Base-by-base conservation (phyloP, 2,888 invertebrate species). In the Synergus japonicus region DNA sequence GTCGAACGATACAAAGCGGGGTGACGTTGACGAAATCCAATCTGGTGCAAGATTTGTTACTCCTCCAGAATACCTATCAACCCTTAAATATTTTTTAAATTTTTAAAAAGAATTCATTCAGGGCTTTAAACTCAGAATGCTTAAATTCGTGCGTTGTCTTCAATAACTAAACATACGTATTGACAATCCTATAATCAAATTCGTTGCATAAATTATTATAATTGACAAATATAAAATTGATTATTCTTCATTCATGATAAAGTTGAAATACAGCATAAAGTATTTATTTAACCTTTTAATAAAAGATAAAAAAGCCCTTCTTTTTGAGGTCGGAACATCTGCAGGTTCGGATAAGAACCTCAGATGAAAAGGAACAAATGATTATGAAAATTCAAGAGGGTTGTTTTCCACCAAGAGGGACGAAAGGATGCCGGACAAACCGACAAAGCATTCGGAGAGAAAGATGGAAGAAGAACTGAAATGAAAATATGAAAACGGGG, bases 401-500 rank as follows among this genome's bases (percentile, higher is more conserved):
- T 80, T 78, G 82, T 29, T 60, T 43, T 18, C n/a, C 13, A 10
- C 4, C 22, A 54, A 76, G 69, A 78, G 76, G 81, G 77, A 76
- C 58, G 69, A 77, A 83, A 77, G 76, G 44, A 76, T 67, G 81
- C 80, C 83, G 85, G 82, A 29, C 29, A 29, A 29, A 29, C 29
- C 29, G 84, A 78, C 83, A 78, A 82, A 81, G 78, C 80, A 82
- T 83, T 82, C 79, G 49, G 81, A 83, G 81, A 85, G 82, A 81
- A 79, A 63, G 76, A 76, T 41, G 65, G 79, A 15, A 66, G 76
- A 81, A 76, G 81, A 82, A 81, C 66, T 83, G 84, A 83, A 86
- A 88, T 84, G 88, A 89, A 90, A 90, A 90, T 89, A 88, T 89
- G 85, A 85, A 87, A 85, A 86, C 83, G 83, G 79, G 80, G 79